A percentile compares a stretch with the other conserved stretches of the same genome.
These are phyloP conservation scores for Acanthisitta chloris DNA, from an alignment of 2,113 vertebrate species.

Conservation along the genomic window DNA sequence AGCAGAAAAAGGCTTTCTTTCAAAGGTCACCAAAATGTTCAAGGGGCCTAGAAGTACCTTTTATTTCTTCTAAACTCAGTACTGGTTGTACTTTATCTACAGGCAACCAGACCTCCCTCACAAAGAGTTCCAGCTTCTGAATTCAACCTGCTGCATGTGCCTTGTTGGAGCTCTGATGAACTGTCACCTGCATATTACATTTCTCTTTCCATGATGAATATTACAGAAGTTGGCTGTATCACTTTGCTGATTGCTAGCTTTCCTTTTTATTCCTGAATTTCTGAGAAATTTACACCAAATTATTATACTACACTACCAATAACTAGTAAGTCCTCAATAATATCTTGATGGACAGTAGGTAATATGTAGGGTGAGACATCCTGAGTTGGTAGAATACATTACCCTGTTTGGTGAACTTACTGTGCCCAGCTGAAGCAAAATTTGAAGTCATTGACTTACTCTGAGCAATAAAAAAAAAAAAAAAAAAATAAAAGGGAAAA, in stretches of 20 bases:
- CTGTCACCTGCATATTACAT: neutral
- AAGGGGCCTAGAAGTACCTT: neutral
- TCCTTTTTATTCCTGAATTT: neutral
- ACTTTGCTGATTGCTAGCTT: neutral
- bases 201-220: neutral
- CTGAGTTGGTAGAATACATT: neutral
- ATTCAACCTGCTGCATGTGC: neutral
- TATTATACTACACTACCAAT: neutral
- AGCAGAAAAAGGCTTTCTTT: neutral
- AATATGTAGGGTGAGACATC: neutral
- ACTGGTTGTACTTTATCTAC: fast-evolving
- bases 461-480: neutral
- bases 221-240: neutral
- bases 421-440: neutral
- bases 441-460: neutral
- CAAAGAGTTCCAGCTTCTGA: neutral
- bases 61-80: neutral
- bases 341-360: neutral
- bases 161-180: neutral
- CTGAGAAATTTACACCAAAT: neutral
- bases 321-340: neutral
- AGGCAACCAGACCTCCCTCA: no score
- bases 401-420: neutral
- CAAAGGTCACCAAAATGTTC: neutral
- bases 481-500: neutral